Conservation (phyloP, 2,888 invertebrate species). For the Alentia gelatinosa region DNA sequence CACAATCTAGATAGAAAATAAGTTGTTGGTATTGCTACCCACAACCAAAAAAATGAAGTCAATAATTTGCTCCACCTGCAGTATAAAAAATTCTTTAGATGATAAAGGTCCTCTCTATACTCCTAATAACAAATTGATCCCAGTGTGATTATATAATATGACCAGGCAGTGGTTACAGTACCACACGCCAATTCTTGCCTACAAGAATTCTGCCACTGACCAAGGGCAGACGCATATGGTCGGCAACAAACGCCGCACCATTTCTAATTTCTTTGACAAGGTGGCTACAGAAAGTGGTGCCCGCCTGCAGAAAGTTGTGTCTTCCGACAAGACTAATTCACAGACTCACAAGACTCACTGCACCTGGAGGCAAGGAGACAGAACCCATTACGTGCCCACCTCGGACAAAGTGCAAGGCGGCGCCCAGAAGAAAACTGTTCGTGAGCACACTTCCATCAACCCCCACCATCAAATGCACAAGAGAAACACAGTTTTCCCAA, state of each 20-base stretch:
- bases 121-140: slow-evolving; percentile 52
- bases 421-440: not conserved
- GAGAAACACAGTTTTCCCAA: not conserved
- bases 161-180: slow-evolving; percentile 6
- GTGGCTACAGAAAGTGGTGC: not conserved
- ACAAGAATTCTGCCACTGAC: not conserved
- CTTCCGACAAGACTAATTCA: not conserved
- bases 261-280: too few species aligned
- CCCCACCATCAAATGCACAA: slow-evolving; percentile 1
- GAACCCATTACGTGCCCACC: not conserved
- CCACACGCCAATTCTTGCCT: not conserved
- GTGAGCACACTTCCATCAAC: not conserved
- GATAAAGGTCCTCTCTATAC: not conserved
- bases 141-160: not conserved
- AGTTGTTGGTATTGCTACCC: too few species aligned
- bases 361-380: not conserved
- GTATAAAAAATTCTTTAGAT: slow-evolving; percentile 39
- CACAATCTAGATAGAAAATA: slow-evolving; percentile 34
- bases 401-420: not conserved
- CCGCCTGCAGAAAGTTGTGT: not conserved
- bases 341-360: not conserved
- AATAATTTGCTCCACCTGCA: not conserved
- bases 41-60: not conserved
- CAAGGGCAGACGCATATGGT: not conserved
- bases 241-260: too few species aligned